phyloP scores from a whole-genome alignment of 2,113 vertebrate genomes.

The Isichthys henryi region DNA sequence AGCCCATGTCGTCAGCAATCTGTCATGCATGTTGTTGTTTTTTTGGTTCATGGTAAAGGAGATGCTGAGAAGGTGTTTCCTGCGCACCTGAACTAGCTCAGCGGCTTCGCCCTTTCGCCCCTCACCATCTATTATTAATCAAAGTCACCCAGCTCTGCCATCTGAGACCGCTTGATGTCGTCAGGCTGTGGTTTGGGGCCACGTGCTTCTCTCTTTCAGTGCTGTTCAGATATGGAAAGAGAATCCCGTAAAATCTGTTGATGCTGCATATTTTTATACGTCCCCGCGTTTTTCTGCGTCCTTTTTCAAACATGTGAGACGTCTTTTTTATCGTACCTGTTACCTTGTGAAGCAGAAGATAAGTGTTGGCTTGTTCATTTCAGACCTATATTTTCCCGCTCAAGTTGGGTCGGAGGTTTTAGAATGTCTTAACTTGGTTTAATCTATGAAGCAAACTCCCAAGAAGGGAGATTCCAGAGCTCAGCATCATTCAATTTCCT shows the following conservation, averaged over 20 bases:
- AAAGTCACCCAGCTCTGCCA: not conserved
- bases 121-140: slow-evolving; percentile 11
- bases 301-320: not conserved
- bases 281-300: not conserved
- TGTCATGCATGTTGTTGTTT: not conserved
- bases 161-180: not conserved
- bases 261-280: slow-evolving; percentile 1
- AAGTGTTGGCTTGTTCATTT: not conserved
- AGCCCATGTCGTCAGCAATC: not conserved
- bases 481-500: not conserved
- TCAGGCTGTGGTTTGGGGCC: not conserved
- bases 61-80: not conserved
- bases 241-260: not conserved
- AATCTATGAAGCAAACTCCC: not conserved
- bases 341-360: not conserved
- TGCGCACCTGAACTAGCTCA: not conserved
- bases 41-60: not conserved
- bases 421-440: slow-evolving; percentile 8
- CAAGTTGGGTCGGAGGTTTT: not conserved
- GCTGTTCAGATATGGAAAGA: not conserved
- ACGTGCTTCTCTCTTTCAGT: not conserved
- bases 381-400: not conserved
- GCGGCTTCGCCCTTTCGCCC: not conserved
- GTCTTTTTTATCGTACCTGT: not conserved
- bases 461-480: not conserved